Base-by-base conservation (phyloP, 2,888 invertebrate species). In the Pheosia gnoma region DNA sequence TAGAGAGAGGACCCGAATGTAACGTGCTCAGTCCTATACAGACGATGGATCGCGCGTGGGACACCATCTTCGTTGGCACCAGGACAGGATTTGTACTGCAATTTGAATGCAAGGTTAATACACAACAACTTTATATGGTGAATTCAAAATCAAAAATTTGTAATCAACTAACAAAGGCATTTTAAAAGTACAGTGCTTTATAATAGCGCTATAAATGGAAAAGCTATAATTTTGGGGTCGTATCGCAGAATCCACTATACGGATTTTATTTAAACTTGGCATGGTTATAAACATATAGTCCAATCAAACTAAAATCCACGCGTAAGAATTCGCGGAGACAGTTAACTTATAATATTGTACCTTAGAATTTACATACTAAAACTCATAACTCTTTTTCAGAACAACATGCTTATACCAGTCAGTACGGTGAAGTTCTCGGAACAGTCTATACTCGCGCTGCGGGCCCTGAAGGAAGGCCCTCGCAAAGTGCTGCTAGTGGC, bases 1-100 rank as follows among this genome's bases (percentile, higher is more conserved):
- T 91, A 61, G 93, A 94, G 75, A 89, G 94, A 60, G 90, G 94
- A 4, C 90, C 92, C 2, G 92, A 94, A 53, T 92, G 94, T 67
- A 90, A 94, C 68, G 88, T 95, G 2, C 90, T 94, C 6, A 95
- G 95, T 78, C 95, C 96, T 0, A 94, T 97, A 66, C 96, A 96
- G 79, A 96, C 96, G 25, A 96, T 97, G 94, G 96, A 96, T 71
- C 89, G 95, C 41, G 94, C 95, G 1, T 97, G 97, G 97, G 95
- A 95, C 68, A 94, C 94, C 5, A 94, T 96, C 49, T 97, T 95
- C 77, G 94, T 97, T 45, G 97, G 97, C 53, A 96, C 96, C 0
- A 94, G 95, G 70, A 95, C 95, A 71, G 97, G 97, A 25, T 95
- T 95, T 72, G 94, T 97, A 11, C 93, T 95, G 58, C 95, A 95